Base-by-base conservation (phyloP, 2,888 invertebrate species). In the Tinea trinotella region DNA sequence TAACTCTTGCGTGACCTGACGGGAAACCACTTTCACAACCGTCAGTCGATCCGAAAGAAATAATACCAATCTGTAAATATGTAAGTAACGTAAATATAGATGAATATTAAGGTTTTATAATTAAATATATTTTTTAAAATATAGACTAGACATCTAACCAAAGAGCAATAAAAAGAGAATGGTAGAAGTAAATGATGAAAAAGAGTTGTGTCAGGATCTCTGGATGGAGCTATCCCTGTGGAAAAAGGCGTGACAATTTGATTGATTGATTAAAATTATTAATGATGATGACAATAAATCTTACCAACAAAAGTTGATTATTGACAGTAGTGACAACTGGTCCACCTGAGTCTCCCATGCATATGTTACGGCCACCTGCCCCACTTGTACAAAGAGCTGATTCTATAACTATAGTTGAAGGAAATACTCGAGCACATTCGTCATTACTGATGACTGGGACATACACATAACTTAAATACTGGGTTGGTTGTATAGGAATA, bases 391-490 rank as follows among this genome's bases (percentile, higher is more conserved):
- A 53, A 6, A 54, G 35, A 12, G 34, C 10, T 10, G 52, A 20
- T n/a, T 58, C 60, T 5, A 56, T 56, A 30, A 60, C 58, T 24
- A 76, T 64, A 3, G 59, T 53, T 17, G 67, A 67, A 1, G 70
- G 61, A 60, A 64, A 76, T 19, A 60, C 57, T 12, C 64, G 54
- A 44, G 64, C 64, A 61, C 79, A 79, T n/a, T 55, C 52, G 6
- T 52, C n/a, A 55, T 71, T 69, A 22, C 60, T 57, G 18, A 72
- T 64, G 24, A 75, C 50, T 17, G 9, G 15, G 3, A 54, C 12
- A 13, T 10, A 13, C 18, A 46, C 35, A 44, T 44, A 19, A 44
- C 54, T 49, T 18, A 54, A 46, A 22, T 22, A n/a, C 35, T 53
- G 53, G 36, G 35, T 49, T 44, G 5, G 13, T n/a, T n/a, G n/a